Conservation (phyloP, 2,888 invertebrate species). For the Sinopyrophorus schimmeli region DNA sequence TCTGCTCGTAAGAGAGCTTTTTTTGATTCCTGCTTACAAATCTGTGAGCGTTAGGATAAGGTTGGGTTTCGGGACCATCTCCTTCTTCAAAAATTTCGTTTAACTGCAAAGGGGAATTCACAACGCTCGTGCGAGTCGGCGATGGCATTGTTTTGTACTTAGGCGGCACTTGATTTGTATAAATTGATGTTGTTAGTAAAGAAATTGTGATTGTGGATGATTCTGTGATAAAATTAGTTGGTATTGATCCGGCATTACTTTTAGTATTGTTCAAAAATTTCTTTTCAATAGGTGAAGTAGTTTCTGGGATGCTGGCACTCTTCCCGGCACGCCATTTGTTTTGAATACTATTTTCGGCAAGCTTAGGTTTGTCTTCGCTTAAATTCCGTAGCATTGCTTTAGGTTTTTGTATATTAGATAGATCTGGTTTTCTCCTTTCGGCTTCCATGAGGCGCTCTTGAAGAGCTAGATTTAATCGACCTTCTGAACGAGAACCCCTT, state of each 20-base stretch:
- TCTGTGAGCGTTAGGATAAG: slow-evolving; percentile 40
- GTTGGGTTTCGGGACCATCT: slow-evolving; percentile 49
- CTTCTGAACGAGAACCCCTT: slow-evolving; percentile 79
- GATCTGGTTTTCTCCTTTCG: slow-evolving; percentile 56
- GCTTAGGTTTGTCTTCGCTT: slow-evolving; percentile 28
- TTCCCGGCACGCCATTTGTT: slow-evolving; percentile 51
- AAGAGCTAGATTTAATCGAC: slow-evolving; percentile 71
- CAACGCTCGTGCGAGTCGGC: slow-evolving; percentile 55
- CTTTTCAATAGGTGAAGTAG: slow-evolving; percentile 35
- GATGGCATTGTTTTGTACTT: slow-evolving; percentile 66
- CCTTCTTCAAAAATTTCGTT: slow-evolving; percentile 74
- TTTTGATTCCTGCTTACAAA: slow-evolving; percentile 49
- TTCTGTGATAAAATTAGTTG: slow-evolving; percentile 58
- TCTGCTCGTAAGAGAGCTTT: slow-evolving; percentile 58
- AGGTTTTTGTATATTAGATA: slow-evolving; percentile 41
- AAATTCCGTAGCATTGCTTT: slow-evolving; percentile 24
- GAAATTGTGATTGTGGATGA: slow-evolving; percentile 61
- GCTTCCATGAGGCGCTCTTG: slow-evolving; percentile 65
- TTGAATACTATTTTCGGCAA: slow-evolving; percentile 19
- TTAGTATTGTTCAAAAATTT: slow-evolving; percentile 40
- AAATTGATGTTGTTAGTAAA: slow-evolving; percentile 52
- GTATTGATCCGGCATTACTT: slow-evolving; percentile 33
- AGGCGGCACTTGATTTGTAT: slow-evolving; percentile 49
- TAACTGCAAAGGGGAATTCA: slow-evolving; percentile 53
- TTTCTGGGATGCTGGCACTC: slow-evolving; percentile 43